Conservation (phyloP, 2,797 vertebrate species). For the Arvicola amphibius region DNA sequence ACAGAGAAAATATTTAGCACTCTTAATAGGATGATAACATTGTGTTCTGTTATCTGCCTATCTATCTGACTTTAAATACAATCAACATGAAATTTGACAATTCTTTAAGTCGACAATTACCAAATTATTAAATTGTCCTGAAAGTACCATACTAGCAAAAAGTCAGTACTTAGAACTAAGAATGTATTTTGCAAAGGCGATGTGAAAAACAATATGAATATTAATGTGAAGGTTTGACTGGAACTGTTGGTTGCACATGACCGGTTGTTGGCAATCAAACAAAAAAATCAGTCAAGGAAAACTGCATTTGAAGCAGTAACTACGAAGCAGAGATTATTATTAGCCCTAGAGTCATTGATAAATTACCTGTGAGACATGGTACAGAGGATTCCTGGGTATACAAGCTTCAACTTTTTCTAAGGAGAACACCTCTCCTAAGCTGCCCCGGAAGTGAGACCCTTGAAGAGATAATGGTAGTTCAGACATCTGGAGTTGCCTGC, state of each 20-base stretch:
- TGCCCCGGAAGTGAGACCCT: neutral
- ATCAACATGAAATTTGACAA: neutral
- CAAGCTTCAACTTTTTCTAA: neutral
- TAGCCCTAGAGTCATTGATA: neutral
- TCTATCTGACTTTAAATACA: neutral
- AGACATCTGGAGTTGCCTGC: neutral
- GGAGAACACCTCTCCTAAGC: neutral
- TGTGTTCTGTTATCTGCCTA: neutral
- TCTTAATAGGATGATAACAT: neutral
- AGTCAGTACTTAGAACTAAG: neutral
- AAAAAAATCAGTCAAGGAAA: neutral
- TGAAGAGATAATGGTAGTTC: neutral
- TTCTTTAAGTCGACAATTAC: neutral
- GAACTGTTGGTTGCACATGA: neutral
- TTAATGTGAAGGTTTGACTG: neutral
- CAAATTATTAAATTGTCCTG: neutral
- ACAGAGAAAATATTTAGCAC: constrained; percentile 27
- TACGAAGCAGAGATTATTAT: neutral
- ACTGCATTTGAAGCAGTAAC: neutral
- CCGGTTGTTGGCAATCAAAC: neutral
- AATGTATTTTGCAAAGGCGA: neutral
- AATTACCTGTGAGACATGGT: neutral
- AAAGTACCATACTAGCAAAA: neutral
- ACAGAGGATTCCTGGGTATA: neutral
- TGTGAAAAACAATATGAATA: neutral